Evolutionary conservation across 2,113 vertebrate species (phyloP).

Genomic region (Oryzias javanicus): DNA sequence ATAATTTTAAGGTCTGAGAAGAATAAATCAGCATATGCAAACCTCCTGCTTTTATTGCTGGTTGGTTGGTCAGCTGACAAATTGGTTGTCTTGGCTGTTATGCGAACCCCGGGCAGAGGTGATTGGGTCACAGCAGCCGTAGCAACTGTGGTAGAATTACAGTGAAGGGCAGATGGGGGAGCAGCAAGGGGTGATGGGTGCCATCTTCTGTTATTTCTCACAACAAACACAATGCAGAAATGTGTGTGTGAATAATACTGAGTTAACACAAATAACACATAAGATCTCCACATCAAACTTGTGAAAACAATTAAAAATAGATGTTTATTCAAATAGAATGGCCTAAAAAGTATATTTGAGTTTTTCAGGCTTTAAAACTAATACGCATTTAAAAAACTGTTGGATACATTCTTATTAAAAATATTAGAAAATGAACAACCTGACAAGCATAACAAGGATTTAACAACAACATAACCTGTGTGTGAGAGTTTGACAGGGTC

Average conservation of each 20-base stretch:
- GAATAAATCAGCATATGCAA: slow-evolving; percentile 24
- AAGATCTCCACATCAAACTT: too few relatives aligned
- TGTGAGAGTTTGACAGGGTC: slow-evolving; percentile 8
- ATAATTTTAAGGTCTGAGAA: slow-evolving; percentile 12
- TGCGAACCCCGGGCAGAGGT: slow-evolving; percentile 60
- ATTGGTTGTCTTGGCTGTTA: slow-evolving; percentile 55
- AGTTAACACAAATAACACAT: too few relatives aligned
- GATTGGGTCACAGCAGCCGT: slow-evolving; percentile 43
- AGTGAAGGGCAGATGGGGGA: slow-evolving; percentile 66
- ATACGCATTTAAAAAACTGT: not conserved
- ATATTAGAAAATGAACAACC: too few relatives aligned
- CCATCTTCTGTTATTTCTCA: slow-evolving; percentile 33
- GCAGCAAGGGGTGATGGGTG: slow-evolving; percentile 40
- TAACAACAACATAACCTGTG: not conserved
- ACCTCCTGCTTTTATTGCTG: slow-evolving; percentile 10
- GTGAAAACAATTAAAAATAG: too few relatives aligned
- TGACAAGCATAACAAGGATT: too few relatives aligned
- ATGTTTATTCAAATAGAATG: too few relatives aligned
- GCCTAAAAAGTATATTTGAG: too few relatives aligned
- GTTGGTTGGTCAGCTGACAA: slow-evolving; percentile 53
- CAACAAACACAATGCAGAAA: slow-evolving; percentile 22
- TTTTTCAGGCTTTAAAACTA: not conserved
- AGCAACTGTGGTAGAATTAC: slow-evolving; percentile 48
- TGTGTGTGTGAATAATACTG: not conserved
- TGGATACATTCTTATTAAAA: too few relatives aligned